Conservation (phyloP, 64 coral and sea anemone genomes). For the Montipora foliosa region DNA sequence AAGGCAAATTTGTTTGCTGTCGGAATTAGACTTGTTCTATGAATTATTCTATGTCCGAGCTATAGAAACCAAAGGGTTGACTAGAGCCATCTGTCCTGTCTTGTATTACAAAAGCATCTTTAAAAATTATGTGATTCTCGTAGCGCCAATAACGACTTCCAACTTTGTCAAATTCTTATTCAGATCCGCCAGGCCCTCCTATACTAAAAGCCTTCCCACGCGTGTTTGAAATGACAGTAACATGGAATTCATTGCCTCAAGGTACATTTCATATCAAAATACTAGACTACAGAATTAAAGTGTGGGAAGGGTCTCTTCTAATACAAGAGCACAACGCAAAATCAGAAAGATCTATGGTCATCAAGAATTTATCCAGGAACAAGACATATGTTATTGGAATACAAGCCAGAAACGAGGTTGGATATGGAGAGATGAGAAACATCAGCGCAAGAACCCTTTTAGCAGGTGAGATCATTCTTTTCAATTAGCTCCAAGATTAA, state of each 20-base stretch:
- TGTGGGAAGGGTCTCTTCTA: background rate
- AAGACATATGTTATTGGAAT: background rate
- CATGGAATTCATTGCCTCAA: background rate
- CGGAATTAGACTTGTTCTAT: no score
- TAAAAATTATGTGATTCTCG: no score
- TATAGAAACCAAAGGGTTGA: no score
- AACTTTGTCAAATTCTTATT: background rate
- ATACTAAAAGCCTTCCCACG: background rate
- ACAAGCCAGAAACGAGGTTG: slow-evolving; percentile 40
- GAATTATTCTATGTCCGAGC: no score
- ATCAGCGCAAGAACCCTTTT: slow-evolving; percentile 14
- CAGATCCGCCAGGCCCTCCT: slow-evolving; percentile 2
- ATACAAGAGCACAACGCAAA: background rate
- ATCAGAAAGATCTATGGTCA: background rate
- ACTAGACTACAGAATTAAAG: slow-evolving; percentile 23
- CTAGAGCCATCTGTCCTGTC: no score
- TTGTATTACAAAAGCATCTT: no score
- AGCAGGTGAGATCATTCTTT: background rate
- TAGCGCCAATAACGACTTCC: no score
- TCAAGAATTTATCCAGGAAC: slow-evolving; percentile 19
- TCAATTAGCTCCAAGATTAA: no score
- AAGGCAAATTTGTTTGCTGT: no score
- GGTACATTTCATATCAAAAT: slow-evolving; percentile 5
- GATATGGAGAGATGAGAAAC: background rate
- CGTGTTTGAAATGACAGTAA: background rate